Conservation (phyloP, 1,140 invertebrate genomes). For the Drosophila athabasca region DNA sequence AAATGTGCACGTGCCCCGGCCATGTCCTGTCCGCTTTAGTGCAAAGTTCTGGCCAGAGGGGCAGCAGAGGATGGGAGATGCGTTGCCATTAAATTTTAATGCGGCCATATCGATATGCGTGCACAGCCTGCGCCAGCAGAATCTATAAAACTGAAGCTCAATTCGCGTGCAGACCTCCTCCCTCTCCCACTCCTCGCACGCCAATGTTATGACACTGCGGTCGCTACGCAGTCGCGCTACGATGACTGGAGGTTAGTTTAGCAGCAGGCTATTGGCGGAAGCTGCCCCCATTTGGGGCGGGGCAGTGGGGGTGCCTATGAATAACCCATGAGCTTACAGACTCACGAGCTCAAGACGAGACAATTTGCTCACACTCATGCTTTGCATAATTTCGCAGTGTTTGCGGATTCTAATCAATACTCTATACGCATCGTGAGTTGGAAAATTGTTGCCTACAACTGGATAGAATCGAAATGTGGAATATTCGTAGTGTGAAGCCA, state of each 20-base stretch:
- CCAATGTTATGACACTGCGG: constrained; percentile 9
- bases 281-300: not conserved
- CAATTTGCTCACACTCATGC: constrained; percentile 22
- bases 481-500: too few relatives aligned
- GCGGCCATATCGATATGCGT: constrained; percentile 77
- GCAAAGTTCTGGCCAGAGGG: constrained; percentile 27
- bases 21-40: constrained; percentile 51
- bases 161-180: constrained; percentile 26
- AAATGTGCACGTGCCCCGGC: constrained; percentile 74
- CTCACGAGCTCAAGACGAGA: constrained; percentile 36
- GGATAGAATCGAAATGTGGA: too few relatives aligned
- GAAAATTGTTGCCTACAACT: too few relatives aligned
- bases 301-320: constrained; percentile 36
- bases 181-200: constrained; percentile 11
- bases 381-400: constrained; percentile 46
- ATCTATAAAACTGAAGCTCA: constrained; percentile 60
- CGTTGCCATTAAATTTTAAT: constrained; percentile 80
- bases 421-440: too few relatives aligned
- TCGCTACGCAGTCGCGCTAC: constrained; percentile 45
- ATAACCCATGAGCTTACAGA: constrained; percentile 61
- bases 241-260: constrained; percentile 17
- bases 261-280: not conserved
- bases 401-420: constrained; percentile 18
- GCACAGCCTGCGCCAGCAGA: constrained; percentile 40
- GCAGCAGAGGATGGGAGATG: not conserved